Percentiles rank a stretch among this genome's conserved stretches.
phyloP scores from a whole-genome alignment of 2,797 vertebrate species.

The Microctenopoma lineatum region DNA sequence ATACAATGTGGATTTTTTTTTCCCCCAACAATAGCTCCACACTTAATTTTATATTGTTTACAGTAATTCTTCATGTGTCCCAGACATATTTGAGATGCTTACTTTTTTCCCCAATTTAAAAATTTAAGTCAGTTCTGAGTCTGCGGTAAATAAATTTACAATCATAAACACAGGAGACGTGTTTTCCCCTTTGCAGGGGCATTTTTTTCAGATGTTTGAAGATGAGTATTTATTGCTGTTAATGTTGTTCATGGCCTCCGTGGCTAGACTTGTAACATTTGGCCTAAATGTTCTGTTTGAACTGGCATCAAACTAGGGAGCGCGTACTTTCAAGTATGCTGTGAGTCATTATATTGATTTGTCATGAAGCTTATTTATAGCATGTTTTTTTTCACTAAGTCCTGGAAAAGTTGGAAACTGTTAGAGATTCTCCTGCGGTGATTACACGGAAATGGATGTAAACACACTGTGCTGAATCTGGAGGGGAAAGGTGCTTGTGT shows the following conservation, averaged over 20 bases:
- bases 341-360: conserved; percentile 72
- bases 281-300: conserved; percentile 68
- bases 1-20: conserved; percentile 8
- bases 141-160: conserved; percentile 67
- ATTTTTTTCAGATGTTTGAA: conserved; percentile 68
- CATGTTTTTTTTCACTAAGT: conserved; percentile 51
- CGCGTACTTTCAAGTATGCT: conserved; percentile 66
- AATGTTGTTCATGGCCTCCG: conserved; percentile 68
- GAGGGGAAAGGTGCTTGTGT: conserved; percentile 35
- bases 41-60: conserved; percentile 37
- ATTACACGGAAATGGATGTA: conserved; percentile 49
- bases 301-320: conserved; percentile 55
- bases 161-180: conserved; percentile 65
- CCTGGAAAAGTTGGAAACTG: conserved; percentile 56
- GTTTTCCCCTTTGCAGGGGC: conserved; percentile 41
- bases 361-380: conserved; percentile 68
- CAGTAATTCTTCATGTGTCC: conserved; percentile 33
- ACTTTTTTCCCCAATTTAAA: conserved; percentile 59
- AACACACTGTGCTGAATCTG: conserved; percentile 37
- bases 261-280: conserved; percentile 64
- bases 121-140: conserved; percentile 59
- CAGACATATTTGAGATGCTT: conserved; percentile 39
- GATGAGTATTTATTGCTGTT: conserved; percentile 71
- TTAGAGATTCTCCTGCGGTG: conserved; percentile 47
- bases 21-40: conserved; percentile 21